Evolutionary conservation across 2,888 invertebrate species (phyloP).

Genomic region (Clivina fossor): DNA sequence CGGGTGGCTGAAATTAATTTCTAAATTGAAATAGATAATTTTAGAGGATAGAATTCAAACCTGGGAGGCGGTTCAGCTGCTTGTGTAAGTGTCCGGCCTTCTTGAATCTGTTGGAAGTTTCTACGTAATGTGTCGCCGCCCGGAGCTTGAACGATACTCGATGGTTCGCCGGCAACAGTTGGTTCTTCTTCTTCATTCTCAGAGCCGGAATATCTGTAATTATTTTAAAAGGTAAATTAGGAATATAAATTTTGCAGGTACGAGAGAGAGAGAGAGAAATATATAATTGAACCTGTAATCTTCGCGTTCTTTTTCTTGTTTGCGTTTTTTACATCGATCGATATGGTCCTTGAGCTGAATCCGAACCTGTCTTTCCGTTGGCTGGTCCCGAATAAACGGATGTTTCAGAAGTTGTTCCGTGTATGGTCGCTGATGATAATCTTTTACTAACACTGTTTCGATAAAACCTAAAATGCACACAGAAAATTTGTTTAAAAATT

Average conservation of each 20-base stretch:
- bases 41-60: slow-evolving; percentile 39
- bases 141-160: slow-evolving; percentile 86
- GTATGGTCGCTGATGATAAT: slow-evolving; percentile 97
- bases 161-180: slow-evolving; percentile 89
- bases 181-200: slow-evolving; percentile 97
- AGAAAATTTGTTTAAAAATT: slow-evolving; percentile 28
- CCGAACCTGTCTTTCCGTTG: slow-evolving; percentile 96
- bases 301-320: slow-evolving; percentile 82
- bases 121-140: slow-evolving; percentile 94
- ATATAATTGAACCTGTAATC: slow-evolving; percentile 59
- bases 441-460: slow-evolving; percentile 95
- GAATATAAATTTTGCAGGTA: slow-evolving; percentile 12
- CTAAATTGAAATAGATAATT: not conserved
- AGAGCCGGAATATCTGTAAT: slow-evolving; percentile 83
- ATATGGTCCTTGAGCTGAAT: slow-evolving; percentile 99
- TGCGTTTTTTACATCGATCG: slow-evolving; percentile 94
- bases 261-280: too few relatives aligned
- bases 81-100: slow-evolving; percentile 65
- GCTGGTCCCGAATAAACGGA: slow-evolving; percentile 97
- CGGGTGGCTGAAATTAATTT: not conserved
- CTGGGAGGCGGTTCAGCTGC: slow-evolving; percentile 61
- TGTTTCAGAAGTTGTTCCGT: slow-evolving; percentile 97
- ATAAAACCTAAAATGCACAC: slow-evolving; percentile 81
- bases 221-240: slow-evolving; percentile 35
- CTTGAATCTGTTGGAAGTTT: slow-evolving; percentile 98